Conservation (phyloP, 2,113 vertebrate genomes). For the Aramus guarauna region DNA sequence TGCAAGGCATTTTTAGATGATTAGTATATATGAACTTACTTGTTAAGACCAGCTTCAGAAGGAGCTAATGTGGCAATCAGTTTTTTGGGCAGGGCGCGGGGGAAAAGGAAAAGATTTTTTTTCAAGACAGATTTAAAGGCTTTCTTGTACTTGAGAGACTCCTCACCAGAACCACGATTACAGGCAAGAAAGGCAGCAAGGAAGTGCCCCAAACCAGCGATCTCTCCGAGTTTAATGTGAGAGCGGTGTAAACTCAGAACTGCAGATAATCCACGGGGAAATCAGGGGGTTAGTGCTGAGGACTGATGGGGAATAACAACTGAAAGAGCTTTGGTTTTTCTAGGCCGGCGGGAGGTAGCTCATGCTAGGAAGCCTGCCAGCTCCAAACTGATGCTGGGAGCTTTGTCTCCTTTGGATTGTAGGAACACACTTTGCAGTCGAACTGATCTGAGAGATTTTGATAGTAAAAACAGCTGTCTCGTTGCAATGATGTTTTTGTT, state of each 20-base stretch:
- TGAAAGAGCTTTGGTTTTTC: slow-evolving; percentile 57
- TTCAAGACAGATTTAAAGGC: not conserved
- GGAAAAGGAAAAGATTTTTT: not conserved
- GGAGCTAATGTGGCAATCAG: slow-evolving; percentile 13
- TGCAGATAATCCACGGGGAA: slow-evolving; percentile 30
- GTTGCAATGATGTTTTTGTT: slow-evolving; percentile 52
- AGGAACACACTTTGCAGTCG: slow-evolving; percentile 36
- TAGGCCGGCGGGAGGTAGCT: slow-evolving; percentile 42
- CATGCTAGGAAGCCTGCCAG: slow-evolving; percentile 37
- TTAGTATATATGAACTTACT: not conserved
- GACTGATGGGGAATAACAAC: slow-evolving; percentile 58
- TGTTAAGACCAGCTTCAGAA: slow-evolving; percentile 52
- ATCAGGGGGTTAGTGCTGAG: slow-evolving; percentile 41
- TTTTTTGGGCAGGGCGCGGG: not conserved
- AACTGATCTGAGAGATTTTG: slow-evolving; percentile 52
- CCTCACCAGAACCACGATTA: not conserved
- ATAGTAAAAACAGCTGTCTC: slow-evolving; percentile 62
- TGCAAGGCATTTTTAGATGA: slow-evolving; percentile 34
- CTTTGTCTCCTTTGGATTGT: slow-evolving; percentile 26
- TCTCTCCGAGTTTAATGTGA: not conserved
- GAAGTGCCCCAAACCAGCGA: not conserved
- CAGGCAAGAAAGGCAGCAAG: not conserved
- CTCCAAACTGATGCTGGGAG: slow-evolving; percentile 3
- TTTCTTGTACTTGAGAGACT: not conserved
- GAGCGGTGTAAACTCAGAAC: slow-evolving; percentile 25